A percentile compares a stretch with the other conserved stretches of the same genome.
Conservation (phyloP, 2,113 vertebrate species). For the Oncorhynchus clarkii region DNA sequence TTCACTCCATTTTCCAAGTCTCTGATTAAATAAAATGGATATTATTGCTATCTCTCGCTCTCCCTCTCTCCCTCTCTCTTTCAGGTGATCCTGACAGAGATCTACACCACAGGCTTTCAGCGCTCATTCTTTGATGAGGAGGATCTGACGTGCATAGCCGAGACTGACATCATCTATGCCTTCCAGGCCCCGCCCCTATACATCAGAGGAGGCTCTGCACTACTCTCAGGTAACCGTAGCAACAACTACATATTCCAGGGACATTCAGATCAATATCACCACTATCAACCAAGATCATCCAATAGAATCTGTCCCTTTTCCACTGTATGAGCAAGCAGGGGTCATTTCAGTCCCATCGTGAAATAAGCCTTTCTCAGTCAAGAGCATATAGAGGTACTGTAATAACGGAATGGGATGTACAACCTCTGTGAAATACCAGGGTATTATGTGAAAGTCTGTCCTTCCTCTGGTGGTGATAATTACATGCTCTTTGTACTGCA, state of each 20-base stretch:
- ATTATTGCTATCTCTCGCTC: background rate
- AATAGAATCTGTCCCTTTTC: too few species aligned
- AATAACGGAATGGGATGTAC: background rate
- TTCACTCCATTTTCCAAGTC: too few species aligned
- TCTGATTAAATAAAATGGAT: too few species aligned
- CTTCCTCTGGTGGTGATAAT: background rate
- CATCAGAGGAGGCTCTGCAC: conserved; percentile 49
- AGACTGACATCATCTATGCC: conserved; percentile 83
- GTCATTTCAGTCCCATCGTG: too few species aligned
- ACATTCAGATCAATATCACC: background rate
- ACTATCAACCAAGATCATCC: too few species aligned
- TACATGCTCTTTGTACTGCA: background rate
- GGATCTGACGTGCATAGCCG: conserved; percentile 78
- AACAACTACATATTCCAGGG: conserved; percentile 11
- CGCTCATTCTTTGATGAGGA: conserved; percentile 86
- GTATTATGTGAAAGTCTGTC: background rate
- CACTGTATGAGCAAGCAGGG: too few species aligned
- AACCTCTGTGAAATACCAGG: background rate
- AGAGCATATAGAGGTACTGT: too few species aligned
- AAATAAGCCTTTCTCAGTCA: too few species aligned
- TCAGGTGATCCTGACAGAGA: conserved; percentile 87
- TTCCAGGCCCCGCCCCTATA: conserved; percentile 78
- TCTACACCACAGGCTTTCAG: conserved; percentile 83
- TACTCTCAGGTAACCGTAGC: conserved; percentile 74
- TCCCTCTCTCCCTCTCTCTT: background rate